A percentile compares a stretch with the other conserved stretches of the same genome.
Conservation (phyloP, 2,797 vertebrate species). For the Hydrophis major region DNA sequence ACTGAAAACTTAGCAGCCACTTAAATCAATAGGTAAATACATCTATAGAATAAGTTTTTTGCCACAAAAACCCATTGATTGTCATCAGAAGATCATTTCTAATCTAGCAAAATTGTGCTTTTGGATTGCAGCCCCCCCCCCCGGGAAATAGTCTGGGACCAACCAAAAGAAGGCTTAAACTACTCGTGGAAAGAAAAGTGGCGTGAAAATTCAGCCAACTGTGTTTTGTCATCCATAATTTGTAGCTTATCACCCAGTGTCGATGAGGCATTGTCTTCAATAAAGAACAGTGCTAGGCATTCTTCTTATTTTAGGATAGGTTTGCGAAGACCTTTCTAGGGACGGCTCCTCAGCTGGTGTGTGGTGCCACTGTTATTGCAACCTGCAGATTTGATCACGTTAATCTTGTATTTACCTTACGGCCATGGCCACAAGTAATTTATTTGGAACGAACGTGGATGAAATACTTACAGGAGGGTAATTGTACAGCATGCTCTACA, state of each 20-base stretch:
- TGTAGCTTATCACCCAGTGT: not conserved
- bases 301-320: not conserved
- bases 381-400: slow-evolving; percentile 65
- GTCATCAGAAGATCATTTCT: no score
- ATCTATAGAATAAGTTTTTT: not conserved
- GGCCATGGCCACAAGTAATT: slow-evolving; percentile 71
- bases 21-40: not conserved
- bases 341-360: rapidly evolving
- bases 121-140: no score
- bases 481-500: slow-evolving; percentile 68
- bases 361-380: slow-evolving; percentile 34
- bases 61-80: no score
- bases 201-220: not conserved
- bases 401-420: slow-evolving; percentile 71
- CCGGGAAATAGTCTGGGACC: not conserved
- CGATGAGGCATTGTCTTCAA: not conserved
- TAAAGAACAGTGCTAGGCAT: not conserved
- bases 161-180: not conserved
- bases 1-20: not conserved
- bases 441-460: slow-evolving; percentile 76
- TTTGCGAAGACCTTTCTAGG: not conserved
- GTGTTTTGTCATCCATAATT: not conserved
- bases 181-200: not conserved
- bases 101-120: not conserved
- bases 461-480: slow-evolving; percentile 74